Evolutionary conservation across 1,140 invertebrate species (phyloP).

Genomic region (Drosophila pandora): DNA sequence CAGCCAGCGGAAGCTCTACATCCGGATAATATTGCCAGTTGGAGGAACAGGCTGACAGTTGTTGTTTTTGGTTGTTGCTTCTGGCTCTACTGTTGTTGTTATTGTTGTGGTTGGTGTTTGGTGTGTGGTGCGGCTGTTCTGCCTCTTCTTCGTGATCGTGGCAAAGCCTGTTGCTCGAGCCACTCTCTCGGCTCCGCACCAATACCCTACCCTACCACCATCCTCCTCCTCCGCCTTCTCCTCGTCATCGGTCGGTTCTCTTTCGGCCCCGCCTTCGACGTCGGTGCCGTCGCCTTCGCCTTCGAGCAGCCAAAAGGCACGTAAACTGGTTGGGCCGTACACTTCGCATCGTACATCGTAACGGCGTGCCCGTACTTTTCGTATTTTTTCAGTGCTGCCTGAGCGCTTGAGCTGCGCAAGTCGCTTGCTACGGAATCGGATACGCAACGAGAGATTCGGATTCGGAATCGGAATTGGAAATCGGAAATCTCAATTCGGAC

Average conservation of each 20-base stretch:
- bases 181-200: conserved; percentile 13
- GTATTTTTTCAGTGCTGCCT: conserved; percentile 58
- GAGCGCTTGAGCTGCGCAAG: conserved; percentile 74
- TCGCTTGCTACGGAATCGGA: conserved; percentile 43
- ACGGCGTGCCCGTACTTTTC: conserved; percentile 66
- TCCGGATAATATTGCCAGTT: conserved; percentile 67
- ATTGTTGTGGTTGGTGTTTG: conserved; percentile 1
- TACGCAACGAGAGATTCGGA: conserved; percentile 10
- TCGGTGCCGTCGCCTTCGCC: conserved; percentile 30
- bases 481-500: conserved; percentile 21
- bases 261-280: conserved; percentile 59
- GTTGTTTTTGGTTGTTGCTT: conserved; percentile 10
- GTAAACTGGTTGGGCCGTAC: conserved; percentile 73
- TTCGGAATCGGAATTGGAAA: conserved; percentile 4
- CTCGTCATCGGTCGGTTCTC: conserved; percentile 26
- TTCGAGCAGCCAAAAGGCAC: conserved; percentile 70
- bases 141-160: conserved; percentile 28
- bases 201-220: too few relatives aligned
- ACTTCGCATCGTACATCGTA: conserved; percentile 28
- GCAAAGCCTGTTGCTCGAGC: conserved; percentile 58
- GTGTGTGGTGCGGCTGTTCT: conserved; percentile 7
- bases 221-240: conserved; percentile 4
- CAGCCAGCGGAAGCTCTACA: conserved; percentile 75
- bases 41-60: conserved; percentile 13
- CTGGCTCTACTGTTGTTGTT: conserved; percentile 15